Evolutionary conservation across 2,113 vertebrate species (phyloP).

Genomic region (Malaclemys terrapin): DNA sequence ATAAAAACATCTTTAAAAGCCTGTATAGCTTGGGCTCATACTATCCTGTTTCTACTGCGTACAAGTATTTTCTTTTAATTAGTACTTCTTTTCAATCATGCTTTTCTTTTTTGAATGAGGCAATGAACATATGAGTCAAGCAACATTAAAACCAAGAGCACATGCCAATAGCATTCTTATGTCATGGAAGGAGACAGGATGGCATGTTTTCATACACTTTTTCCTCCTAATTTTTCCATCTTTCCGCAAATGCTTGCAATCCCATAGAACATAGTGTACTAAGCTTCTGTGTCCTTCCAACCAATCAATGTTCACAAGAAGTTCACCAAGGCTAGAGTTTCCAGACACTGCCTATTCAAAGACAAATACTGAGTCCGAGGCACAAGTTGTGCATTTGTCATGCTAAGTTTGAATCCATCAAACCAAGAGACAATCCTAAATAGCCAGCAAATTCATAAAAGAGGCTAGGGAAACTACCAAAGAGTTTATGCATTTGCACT

Average conservation of each 20-base stretch:
- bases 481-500: neutral
- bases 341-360: neutral
- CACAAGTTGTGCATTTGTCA: neutral
- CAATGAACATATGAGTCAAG: conserved; percentile 43
- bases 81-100: conserved; percentile 63
- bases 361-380: neutral
- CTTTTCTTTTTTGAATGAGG: conserved; percentile 58
- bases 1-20: neutral
- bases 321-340: neutral
- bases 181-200: conserved; percentile 4
- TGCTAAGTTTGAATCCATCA: neutral
- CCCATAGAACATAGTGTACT: neutral
- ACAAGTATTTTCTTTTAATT: conserved; percentile 69
- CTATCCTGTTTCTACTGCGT: conserved; percentile 40
- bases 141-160: conserved; percentile 32
- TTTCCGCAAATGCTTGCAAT: conserved; percentile 19
- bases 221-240: neutral
- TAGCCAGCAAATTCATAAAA: neutral
- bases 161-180: conserved; percentile 26
- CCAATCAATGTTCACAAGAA: neutral
- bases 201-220: neutral
- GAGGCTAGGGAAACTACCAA: neutral
- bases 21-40: neutral
- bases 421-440: neutral
- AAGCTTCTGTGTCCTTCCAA: neutral